Base-by-base conservation (phyloP, 92 coral and sea anemone species). In the Zoanthus sansibaricus region DNA sequence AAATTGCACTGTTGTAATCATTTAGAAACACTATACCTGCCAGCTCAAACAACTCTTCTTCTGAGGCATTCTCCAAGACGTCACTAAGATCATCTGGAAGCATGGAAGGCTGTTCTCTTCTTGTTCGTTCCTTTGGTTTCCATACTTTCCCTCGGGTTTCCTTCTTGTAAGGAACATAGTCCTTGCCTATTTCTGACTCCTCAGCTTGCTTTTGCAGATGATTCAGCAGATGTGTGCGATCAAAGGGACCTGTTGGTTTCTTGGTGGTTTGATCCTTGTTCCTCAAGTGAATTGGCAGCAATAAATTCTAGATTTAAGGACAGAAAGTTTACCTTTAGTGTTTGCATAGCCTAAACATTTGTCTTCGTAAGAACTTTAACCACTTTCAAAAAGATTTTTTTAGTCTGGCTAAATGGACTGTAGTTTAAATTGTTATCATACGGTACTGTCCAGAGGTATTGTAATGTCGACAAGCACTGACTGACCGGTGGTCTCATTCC, bases 51-150 rank as follows among this genome's bases (percentile, higher is more conserved):
- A 96, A 77, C 76, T 96, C 98, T 71, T 96, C 99, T 16, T 90
- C 98, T 13, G 99, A 93, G 0, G 99, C 99, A 86, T 95, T 95
- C 68, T 96, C 99, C 75, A 96, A 83, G 54, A 95, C 96, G 15
- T 93, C 99, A 76, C 93, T 92, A 46, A 96, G 89, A 75, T 96
- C 99, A 70, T 96, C 99, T 1, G 99, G 99, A 25, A 96, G 94
- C 78, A 92, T 82, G 1, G 95, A 88, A 5, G 89, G 76, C 44
- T 90, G 90, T 6, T 94, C 94, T 20, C 55, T 72, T 70, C 86
- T 88, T 17, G 93, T 88, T 49, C 80, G 75, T 77, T 91, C 91
- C 44, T 89, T 94, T 13, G 92, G 87, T n/a, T 86, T 90, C 90
- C 90, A 95, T 1, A 96, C 95, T 82, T 92, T 96, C 51, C 99